Evolutionary conservation across 92 coral and sea anemone species (phyloP).

Genomic region (Phymanthus crucifer): DNA sequence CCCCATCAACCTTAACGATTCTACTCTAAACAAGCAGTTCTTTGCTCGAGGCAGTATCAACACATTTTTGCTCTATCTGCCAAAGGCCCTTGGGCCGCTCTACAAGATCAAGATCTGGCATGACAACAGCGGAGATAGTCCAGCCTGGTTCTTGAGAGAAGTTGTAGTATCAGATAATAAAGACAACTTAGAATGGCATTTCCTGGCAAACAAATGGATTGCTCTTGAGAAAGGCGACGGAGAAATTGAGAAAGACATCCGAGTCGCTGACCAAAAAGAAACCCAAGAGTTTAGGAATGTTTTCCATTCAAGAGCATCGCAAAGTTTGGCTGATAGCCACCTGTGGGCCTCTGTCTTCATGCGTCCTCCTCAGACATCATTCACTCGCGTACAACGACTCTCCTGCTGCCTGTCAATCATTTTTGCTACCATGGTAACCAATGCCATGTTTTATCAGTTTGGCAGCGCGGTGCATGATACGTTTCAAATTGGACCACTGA

Average conservation of each 20-base stretch:
- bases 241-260: slow-evolving; percentile 62
- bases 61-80: slow-evolving; percentile 59
- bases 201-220: slow-evolving; percentile 81
- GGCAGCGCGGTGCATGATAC: slow-evolving; percentile 56
- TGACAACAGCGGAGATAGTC: slow-evolving; percentile 72
- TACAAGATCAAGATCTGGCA: slow-evolving; percentile 81
- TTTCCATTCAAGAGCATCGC: slow-evolving; percentile 66
- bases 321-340: slow-evolving; percentile 76
- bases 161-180: slow-evolving; percentile 60
- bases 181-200: slow-evolving; percentile 58
- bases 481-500: slow-evolving; percentile 64
- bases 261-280: slow-evolving; percentile 59
- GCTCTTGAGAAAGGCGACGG: slow-evolving; percentile 87
- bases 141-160: slow-evolving; percentile 80
- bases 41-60: slow-evolving; percentile 87
- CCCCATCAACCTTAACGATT: slow-evolving; percentile 49
- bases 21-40: slow-evolving; percentile 46
- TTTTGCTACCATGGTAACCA: slow-evolving; percentile 81
- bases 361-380: slow-evolving; percentile 66
- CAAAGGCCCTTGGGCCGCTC: slow-evolving; percentile 62
- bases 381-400: slow-evolving; percentile 77
- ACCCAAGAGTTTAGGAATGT: slow-evolving; percentile 63
- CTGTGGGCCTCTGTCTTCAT: slow-evolving; percentile 80
- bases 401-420: slow-evolving; percentile 77
- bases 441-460: slow-evolving; percentile 83